Evolutionary conservation across 2,797 vertebrate genomes (phyloP).

Genomic region (Rhinatrema bivittatum): DNA sequence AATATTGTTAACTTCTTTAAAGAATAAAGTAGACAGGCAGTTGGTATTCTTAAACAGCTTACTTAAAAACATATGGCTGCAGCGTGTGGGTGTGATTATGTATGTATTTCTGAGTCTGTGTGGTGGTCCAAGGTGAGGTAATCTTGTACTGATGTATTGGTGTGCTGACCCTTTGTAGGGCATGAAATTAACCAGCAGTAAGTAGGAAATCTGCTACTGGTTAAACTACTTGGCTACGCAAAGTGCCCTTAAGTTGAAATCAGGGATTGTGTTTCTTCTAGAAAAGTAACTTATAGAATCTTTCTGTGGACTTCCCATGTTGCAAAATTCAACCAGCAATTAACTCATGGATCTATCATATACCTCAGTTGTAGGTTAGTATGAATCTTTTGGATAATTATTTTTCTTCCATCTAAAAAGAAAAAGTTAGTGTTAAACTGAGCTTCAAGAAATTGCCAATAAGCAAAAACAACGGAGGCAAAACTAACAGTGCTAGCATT

Average conservation of each 20-base stretch:
- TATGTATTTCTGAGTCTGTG: too few relatives aligned
- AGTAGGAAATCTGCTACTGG: conserved; percentile 54
- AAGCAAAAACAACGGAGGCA: too few relatives aligned
- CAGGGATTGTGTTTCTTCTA: conserved; percentile 52
- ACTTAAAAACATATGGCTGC: conserved; percentile 23
- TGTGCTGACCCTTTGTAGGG: conserved; percentile 54
- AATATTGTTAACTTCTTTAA: conserved; percentile 23
- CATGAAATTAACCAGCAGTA: conserved; percentile 60
- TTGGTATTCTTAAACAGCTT: conserved; percentile 34
- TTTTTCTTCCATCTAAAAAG: too few relatives aligned
- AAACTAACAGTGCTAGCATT: too few relatives aligned
- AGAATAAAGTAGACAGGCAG: conserved; percentile 30
- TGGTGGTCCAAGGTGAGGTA: conserved; percentile 29
- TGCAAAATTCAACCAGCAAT: conserved; percentile 32
- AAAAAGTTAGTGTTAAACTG: too few relatives aligned
- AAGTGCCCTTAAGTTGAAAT: conserved; percentile 58
- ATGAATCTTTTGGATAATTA: too few relatives aligned
- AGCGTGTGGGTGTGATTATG: conserved; percentile 14
- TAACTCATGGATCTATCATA: too few relatives aligned
- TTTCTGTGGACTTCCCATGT: conserved; percentile 36
- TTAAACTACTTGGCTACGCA: conserved; percentile 60
- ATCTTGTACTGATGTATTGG: conserved; percentile 42
- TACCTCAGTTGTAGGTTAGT: too few relatives aligned
- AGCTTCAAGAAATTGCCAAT: too few relatives aligned
- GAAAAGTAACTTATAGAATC: conserved; percentile 52